Evolutionary conservation across 2,113 vertebrate species (phyloP).

Genomic region (Dissostichus mawsoni): DNA sequence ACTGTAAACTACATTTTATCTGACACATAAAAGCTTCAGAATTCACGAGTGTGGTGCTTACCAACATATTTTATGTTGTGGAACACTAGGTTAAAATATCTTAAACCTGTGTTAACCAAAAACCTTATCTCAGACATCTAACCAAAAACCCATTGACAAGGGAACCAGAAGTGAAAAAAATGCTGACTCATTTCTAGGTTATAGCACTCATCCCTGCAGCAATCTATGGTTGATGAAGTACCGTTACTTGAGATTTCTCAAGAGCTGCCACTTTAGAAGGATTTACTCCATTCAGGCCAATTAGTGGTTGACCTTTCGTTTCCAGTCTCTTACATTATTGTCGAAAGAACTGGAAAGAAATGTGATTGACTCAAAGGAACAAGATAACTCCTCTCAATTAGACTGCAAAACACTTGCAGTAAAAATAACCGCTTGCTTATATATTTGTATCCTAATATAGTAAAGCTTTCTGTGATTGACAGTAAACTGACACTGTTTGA

Average conservation of each 20-base stretch:
- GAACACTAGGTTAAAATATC: neutral
- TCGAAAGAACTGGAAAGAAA: neutral
- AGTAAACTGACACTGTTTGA: neutral
- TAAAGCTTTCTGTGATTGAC: neutral
- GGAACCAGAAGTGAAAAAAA: too few species aligned
- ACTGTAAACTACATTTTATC: too few species aligned
- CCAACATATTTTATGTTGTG: too few species aligned
- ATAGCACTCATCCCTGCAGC: too few species aligned
- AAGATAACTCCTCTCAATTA: neutral
- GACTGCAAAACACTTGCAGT: neutral
- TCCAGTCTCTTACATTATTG: constrained; percentile 8
- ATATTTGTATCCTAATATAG: neutral
- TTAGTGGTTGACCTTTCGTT: constrained; percentile 42
- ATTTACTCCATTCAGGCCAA: constrained; percentile 35
- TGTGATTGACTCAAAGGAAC: neutral
- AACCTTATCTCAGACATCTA: neutral
- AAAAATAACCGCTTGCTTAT: neutral
- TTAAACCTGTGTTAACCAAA: neutral
- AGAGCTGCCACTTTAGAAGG: constrained; percentile 23
- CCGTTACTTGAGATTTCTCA: constrained; percentile 21
- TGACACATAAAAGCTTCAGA: too few species aligned
- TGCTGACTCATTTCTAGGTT: too few species aligned
- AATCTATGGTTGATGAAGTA: constrained; percentile 31
- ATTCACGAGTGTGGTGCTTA: too few species aligned
- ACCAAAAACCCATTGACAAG: neutral